Percentiles rank a stretch among this genome's conserved stretches.
phyloP scores from a whole-genome alignment of 2,888 invertebrate genomes.

The Pristionchus maxplancki region DNA sequence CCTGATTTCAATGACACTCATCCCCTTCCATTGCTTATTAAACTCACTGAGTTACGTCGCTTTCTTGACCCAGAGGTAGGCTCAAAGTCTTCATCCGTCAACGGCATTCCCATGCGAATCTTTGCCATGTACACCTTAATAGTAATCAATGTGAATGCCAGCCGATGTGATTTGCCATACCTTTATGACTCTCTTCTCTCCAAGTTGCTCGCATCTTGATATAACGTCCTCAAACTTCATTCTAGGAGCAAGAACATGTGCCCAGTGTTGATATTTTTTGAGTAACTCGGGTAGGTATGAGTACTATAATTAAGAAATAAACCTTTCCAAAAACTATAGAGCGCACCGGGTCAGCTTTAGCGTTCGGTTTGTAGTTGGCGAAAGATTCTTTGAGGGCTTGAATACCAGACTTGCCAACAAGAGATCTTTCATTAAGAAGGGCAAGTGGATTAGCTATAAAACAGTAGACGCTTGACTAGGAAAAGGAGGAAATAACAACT shows the following conservation, averaged over 20 bases:
- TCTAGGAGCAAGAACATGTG: conserved; percentile 62
- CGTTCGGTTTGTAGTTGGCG: conserved; percentile 58
- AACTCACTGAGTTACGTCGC: neutral
- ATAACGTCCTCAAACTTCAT: conserved; percentile 64
- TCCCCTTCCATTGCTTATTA: neutral
- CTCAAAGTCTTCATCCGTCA: conserved; percentile 58
- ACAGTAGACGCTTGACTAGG: neutral
- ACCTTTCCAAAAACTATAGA: neutral
- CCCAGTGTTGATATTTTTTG: conserved; percentile 65
- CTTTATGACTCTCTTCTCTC: conserved; percentile 59
- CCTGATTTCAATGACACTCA: neutral
- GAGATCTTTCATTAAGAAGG: conserved; percentile 44
- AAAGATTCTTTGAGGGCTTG: conserved; percentile 56
- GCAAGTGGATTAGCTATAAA: conserved; percentile 36
- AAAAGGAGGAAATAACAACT: neutral
- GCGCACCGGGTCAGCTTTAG: conserved; percentile 60
- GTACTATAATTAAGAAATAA: conserved; percentile 54
- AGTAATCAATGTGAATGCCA: neutral
- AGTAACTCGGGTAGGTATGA: conserved; percentile 57
- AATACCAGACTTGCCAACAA: conserved; percentile 54
- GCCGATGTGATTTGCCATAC: conserved; percentile 46
- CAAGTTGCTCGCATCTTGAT: conserved; percentile 61
- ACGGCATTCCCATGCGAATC: conserved; percentile 56
- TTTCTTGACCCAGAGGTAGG: conserved; percentile 1
- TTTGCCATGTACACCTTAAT: conserved; percentile 56